Evolutionary conservation across 2,888 invertebrate genomes (phyloP), one percentile per base, ranked within the genome.

Genomic region (Eudemis profundana): DNA sequence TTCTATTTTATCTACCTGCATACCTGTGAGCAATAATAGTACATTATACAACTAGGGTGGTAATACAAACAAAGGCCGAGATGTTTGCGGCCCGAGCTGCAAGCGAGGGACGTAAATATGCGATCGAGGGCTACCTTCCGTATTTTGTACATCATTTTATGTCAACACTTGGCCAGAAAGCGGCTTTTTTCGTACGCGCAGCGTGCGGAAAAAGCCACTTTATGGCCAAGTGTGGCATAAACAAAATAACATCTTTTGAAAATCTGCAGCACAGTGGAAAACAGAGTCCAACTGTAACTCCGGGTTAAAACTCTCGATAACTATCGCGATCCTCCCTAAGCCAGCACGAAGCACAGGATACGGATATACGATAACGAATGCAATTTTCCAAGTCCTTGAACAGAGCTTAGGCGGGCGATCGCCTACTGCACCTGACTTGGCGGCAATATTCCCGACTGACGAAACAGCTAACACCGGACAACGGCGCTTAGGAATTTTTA

Each of bases 291-390:
- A 42, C 17, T 29, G 42, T 40, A 17, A 12, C 17, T 17, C 17
- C 38, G n/a, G n/a, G 33, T 29, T 21, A 50, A 40, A 64, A 51
- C 17, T 57, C 38, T 33, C 44, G 36, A 44, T 64, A 64, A 56
- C 50, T 50, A 51, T 33, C 42, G 23, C 44, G 17, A 51, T 64
- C 64, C 64, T 27, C 27, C 46, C 57, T 47, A 44, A 40, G 42
- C 29, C 15, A 67, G 44, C 44, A 61, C 66, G 66, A 69, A 70
- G 70, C 68, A 76, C 75, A 78, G 81, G 82, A 83, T 82, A 84
- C 86, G 87, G 85, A 86, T 85, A 87, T 83, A 84, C 88, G 90
- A 90, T 91, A 90, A 90, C 90, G 90, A 91, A 91, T 90, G 91
- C 91, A 91, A 91, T 91, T 91, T 91, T 90, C 90, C 91, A 82